A percentile compares a stretch with the other conserved stretches of the same genome.
phyloP scores from a whole-genome alignment of 2,797 vertebrate genomes.

The Hafferia zeledoni region DNA sequence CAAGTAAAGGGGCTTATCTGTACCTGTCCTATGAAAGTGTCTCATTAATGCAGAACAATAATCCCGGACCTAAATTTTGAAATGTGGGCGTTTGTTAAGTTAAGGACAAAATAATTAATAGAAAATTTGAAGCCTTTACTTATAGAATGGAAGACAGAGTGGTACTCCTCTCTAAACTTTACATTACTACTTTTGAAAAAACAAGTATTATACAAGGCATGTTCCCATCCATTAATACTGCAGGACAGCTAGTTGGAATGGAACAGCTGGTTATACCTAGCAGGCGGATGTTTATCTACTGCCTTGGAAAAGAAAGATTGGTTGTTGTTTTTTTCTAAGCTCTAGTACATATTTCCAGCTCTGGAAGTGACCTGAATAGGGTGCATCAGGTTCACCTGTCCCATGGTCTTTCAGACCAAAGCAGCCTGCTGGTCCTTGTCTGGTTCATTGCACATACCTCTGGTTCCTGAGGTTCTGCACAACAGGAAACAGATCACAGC shows the following conservation, averaged over 20 bases:
- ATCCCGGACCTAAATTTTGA: not conserved
- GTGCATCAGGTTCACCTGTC: not conserved
- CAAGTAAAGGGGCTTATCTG: not conserved
- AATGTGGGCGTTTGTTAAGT: not conserved
- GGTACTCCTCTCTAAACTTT: not conserved
- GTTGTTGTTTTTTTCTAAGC: not conserved
- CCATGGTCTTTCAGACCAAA: too few relatives aligned
- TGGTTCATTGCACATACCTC: not conserved
- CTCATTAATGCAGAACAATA: not conserved
- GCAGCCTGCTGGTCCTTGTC: not conserved
- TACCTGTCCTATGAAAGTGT: not conserved
- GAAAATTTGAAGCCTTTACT: not conserved
- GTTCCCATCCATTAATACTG: not conserved
- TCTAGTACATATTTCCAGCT: rapidly evolving
- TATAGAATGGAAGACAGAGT: not conserved
- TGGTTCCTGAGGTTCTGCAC: not conserved
- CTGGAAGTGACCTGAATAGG: not conserved
- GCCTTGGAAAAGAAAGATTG: not conserved
- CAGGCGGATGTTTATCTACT: not conserved
- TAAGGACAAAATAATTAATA: not conserved
- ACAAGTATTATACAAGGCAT: not conserved
- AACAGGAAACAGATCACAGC: not conserved
- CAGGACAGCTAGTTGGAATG: not conserved
- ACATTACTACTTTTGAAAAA: not conserved
- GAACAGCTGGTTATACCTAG: not conserved